These are phyloP conservation scores for Acropora yongei DNA, from an alignment of 64 coral and sea anemone species.

Conservation along the genomic window DNA sequence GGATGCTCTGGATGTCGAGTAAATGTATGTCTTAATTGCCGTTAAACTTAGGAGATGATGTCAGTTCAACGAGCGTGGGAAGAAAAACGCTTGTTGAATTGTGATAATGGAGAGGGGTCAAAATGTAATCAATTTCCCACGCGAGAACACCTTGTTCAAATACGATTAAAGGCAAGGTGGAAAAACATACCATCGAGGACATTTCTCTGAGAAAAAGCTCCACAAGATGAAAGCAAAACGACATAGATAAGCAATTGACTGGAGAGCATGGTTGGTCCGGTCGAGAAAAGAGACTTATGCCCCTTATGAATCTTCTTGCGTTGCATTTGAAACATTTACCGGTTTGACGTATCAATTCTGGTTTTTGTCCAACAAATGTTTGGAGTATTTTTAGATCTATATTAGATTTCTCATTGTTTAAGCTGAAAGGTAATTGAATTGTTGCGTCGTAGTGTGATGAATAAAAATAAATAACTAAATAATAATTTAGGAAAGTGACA, in stretches of 20 bases:
- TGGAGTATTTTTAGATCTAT: background rate
- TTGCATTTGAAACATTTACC: no score
- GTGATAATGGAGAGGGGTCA: no score
- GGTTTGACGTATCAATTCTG: background rate
- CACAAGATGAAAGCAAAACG: background rate
- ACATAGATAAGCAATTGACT: background rate
- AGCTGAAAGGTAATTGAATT: background rate
- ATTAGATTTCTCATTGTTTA: conserved; percentile 19
- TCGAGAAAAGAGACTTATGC: background rate
- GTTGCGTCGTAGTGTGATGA: background rate
- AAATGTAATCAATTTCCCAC: no score
- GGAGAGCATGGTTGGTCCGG: background rate
- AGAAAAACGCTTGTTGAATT: no score
- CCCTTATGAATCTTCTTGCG: background rate
- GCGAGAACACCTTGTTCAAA: background rate
- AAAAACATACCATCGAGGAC: background rate
- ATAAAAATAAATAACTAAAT: background rate
- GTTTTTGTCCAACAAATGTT: conserved; percentile 8
- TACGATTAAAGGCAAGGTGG: no score
- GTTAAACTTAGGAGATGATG: no score
- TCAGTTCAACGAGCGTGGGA: no score
- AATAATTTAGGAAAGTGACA: background rate
- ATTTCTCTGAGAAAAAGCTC: background rate
- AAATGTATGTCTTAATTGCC: no score
- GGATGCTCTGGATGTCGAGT: no score